Conservation (phyloP, 2,888 invertebrate species). For the Diaphora mendica region DNA sequence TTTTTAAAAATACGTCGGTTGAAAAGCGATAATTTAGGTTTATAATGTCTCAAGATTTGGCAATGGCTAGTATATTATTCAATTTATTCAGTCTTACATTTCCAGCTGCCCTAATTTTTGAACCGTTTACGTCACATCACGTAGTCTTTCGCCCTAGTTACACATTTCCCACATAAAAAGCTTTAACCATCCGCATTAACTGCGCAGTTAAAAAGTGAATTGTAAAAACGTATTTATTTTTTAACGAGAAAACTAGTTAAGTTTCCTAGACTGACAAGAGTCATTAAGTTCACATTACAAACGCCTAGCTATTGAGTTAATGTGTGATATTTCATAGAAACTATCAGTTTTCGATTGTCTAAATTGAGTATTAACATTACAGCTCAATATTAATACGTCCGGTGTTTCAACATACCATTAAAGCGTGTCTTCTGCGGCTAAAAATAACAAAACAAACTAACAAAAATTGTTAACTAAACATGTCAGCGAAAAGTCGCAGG, state of each 20-base stretch:
- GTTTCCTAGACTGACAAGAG: constrained; percentile 11
- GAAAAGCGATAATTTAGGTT: background rate
- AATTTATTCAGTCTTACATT: constrained; percentile 6
- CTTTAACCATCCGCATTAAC: constrained; percentile 21
- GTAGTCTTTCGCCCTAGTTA: constrained; percentile 33
- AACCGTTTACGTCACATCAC: constrained; percentile 19
- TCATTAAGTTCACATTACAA: constrained; percentile 2
- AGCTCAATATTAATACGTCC: background rate
- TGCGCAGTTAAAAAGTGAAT: constrained; percentile 28
- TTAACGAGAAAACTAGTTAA: constrained; percentile 5
- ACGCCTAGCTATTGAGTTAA: background rate
- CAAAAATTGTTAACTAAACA: too few species aligned
- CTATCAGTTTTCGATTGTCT: background rate
- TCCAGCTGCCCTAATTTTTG: constrained; percentile 26
- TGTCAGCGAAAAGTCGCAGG: too few species aligned
- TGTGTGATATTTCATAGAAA: background rate
- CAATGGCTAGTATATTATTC: background rate
- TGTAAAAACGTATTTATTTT: constrained; percentile 18
- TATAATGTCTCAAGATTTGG: background rate
- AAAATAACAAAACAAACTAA: too few species aligned
- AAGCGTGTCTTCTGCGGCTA: too few species aligned
- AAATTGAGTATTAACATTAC: background rate
- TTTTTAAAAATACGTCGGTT: too few species aligned
- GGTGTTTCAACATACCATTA: too few species aligned
- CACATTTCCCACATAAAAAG: constrained; percentile 25